Percentiles rank a stretch among this genome's conserved stretches.
phyloP scores from a whole-genome alignment of 1,140 invertebrate species.

The Drosophila nannoptera region DNA sequence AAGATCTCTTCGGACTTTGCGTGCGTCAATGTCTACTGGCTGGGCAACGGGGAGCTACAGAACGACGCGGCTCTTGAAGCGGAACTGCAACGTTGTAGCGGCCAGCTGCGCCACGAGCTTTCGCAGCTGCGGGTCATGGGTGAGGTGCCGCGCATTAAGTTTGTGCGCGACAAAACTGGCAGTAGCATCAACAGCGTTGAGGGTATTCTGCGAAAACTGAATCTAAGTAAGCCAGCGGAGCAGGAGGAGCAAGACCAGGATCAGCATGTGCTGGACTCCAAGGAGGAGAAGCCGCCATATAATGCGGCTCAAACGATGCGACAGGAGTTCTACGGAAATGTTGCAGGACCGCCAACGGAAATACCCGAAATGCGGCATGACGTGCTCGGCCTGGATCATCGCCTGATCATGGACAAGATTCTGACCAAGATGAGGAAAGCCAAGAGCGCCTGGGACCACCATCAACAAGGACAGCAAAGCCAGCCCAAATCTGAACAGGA shows the following conservation, averaged over 20 bases:
- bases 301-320: slow-evolving; percentile 32
- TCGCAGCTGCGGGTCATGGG: slow-evolving; percentile 85
- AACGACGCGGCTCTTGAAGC: slow-evolving; percentile 79
- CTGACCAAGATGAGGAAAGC: slow-evolving; percentile 80
- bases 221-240: slow-evolving; percentile 82
- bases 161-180: slow-evolving; percentile 84
- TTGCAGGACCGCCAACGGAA: neutral
- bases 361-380: slow-evolving; percentile 84
- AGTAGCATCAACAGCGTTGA: slow-evolving; percentile 81
- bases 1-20: slow-evolving; percentile 83
- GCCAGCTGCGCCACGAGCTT: slow-evolving; percentile 84
- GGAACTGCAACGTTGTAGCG: slow-evolving; percentile 81
- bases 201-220: slow-evolving; percentile 80
- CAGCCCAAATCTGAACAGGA: neutral
- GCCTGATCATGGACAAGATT: slow-evolving; percentile 82
- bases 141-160: slow-evolving; percentile 84
- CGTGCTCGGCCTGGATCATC: slow-evolving; percentile 85
- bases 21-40: slow-evolving; percentile 85
- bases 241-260: neutral
- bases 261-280: neutral
- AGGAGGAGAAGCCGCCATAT: slow-evolving; percentile 56
- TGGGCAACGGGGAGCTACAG: slow-evolving; percentile 79
- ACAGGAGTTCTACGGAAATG: slow-evolving; percentile 39
- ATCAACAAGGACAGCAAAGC: slow-evolving; percentile 23
- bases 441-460: slow-evolving; percentile 80